Evolutionary conservation across 1,140 invertebrate genomes (phyloP).

Genomic region (Trinorchestia longiramus): DNA sequence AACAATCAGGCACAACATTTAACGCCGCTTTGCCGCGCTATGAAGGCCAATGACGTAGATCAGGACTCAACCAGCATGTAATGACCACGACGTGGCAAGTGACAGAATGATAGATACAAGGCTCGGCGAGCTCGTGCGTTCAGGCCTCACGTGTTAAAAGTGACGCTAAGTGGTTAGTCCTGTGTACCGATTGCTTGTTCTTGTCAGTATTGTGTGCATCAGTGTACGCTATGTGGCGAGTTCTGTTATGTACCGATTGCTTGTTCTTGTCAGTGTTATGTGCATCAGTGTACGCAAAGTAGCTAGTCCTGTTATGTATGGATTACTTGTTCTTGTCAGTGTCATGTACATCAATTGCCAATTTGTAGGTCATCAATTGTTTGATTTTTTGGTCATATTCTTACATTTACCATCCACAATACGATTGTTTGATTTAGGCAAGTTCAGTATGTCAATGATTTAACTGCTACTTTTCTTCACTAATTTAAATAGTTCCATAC

Average conservation of each 20-base stretch:
- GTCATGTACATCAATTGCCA: no score
- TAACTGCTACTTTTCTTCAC: background rate
- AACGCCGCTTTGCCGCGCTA: background rate
- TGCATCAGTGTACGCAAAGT: background rate
- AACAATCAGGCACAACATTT: background rate
- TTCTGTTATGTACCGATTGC: background rate
- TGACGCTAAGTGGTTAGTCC: background rate
- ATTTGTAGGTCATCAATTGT: no score
- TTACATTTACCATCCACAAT: no score
- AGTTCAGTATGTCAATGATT: no score
- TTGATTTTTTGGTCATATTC: no score
- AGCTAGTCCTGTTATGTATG: background rate
- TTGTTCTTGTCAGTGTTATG: background rate
- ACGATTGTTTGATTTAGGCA: no score
- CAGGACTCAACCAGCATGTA: conserved; percentile 38
- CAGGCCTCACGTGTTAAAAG: background rate
- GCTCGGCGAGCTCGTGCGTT: background rate
- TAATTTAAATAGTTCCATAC: background rate
- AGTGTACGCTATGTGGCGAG: background rate
- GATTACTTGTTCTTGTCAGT: background rate
- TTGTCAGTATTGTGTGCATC: no score
- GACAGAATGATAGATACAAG: background rate
- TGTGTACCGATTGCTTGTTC: background rate
- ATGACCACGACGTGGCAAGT: conserved; percentile 18
- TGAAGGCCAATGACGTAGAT: conserved; percentile 40